Evolutionary conservation across 2,113 vertebrate genomes (phyloP).

Genomic region (Andinoacara biseriatus): DNA sequence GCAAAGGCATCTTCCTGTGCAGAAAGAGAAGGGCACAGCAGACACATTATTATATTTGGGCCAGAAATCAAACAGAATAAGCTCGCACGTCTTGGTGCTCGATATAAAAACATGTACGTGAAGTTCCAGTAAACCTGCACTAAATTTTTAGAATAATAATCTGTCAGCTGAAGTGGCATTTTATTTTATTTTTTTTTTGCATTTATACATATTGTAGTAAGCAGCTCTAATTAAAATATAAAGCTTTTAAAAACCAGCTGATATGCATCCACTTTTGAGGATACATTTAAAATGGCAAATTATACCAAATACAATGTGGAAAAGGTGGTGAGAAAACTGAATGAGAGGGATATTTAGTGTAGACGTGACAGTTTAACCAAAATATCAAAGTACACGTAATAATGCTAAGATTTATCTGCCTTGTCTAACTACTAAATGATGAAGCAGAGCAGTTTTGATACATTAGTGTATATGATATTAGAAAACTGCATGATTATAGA

Average conservation of each 20-base stretch:
- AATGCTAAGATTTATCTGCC: neutral
- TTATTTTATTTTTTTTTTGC: neutral
- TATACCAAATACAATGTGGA: neutral
- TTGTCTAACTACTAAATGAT: neutral
- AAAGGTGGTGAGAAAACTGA: neutral
- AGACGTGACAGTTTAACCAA: neutral
- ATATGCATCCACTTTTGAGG: neutral
- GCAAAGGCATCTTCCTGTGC: constrained; percentile 89
- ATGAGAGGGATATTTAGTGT: neutral
- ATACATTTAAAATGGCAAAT: neutral
- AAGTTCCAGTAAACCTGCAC: neutral
- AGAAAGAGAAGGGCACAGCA: constrained; percentile 3
- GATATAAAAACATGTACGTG: neutral
- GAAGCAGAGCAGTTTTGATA: neutral
- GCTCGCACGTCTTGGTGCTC: neutral
- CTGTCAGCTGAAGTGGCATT: neutral
- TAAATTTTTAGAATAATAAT: neutral
- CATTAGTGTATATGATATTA: neutral
- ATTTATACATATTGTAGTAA: neutral
- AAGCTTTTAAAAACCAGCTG: neutral
- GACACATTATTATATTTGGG: neutral
- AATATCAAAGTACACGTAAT: neutral
- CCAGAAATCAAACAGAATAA: neutral
- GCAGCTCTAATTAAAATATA: neutral
- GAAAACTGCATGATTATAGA: neutral